A percentile compares a stretch with the other conserved stretches of the same genome.
Evolutionary conservation across 92 coral and sea anemone genomes (phyloP).

Genomic region (Siderastrea radians): DNA sequence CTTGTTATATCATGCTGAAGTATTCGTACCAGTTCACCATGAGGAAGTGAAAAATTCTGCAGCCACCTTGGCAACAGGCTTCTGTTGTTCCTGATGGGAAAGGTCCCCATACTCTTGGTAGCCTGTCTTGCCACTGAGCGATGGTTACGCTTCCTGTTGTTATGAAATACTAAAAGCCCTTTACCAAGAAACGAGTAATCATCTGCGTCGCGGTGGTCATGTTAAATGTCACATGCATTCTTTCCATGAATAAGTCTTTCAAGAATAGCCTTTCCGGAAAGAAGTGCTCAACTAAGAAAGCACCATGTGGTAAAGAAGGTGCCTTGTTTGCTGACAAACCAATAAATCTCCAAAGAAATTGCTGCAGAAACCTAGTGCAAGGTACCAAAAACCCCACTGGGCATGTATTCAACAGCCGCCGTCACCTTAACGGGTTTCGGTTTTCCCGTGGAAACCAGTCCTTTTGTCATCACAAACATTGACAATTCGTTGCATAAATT

Average conservation of each 20-base stretch:
- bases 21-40: slow-evolving; percentile 44
- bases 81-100: slow-evolving; percentile 54
- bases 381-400: slow-evolving; percentile 29
- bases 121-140: slow-evolving; percentile 66
- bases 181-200: slow-evolving; percentile 45
- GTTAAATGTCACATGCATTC: slow-evolving; percentile 21
- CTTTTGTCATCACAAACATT: slow-evolving; percentile 31
- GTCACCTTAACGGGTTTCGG: slow-evolving; percentile 68
- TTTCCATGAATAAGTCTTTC: slow-evolving; percentile 33
- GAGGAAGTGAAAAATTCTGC: slow-evolving; percentile 54
- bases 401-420: slow-evolving; percentile 72
- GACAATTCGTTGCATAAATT: slow-evolving; percentile 37
- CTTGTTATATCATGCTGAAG: slow-evolving; percentile 27
- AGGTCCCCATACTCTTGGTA: slow-evolving; percentile 54
- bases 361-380: slow-evolving; percentile 19
- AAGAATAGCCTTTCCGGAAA: slow-evolving; percentile 11
- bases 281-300: slow-evolving; percentile 25
- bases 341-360: background rate
- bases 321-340: slow-evolving; percentile 10
- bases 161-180: slow-evolving; percentile 51
- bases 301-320: slow-evolving; percentile 26
- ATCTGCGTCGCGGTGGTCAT: slow-evolving; percentile 1
- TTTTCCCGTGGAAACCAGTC: slow-evolving; percentile 63
- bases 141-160: slow-evolving; percentile 54
- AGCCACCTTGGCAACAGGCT: slow-evolving; percentile 51